Evolutionary conservation across 2,797 vertebrate species (phyloP), one percentile per base, ranked within the genome.

Genomic region (Holocentrus rufus): DNA sequence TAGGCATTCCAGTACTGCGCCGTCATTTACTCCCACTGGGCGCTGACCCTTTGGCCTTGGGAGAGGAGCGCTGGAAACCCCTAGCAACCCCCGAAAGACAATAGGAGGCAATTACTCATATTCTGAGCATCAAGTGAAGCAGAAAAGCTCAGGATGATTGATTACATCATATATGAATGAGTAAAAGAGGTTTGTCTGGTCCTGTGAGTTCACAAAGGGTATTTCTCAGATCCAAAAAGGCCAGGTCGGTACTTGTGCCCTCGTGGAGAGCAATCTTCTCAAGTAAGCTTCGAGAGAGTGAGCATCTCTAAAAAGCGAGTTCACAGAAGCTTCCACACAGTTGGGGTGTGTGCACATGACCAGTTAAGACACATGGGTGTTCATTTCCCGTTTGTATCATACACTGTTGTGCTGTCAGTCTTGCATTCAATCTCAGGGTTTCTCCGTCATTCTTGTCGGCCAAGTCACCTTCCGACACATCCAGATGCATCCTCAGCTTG

Each of bases 51-150:
- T 72, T 90, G 65, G 69, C 88, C 88, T 67, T 55, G 0, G 57
- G 70, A 77, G 77, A 74, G 76, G 74, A 76, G 76, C 84, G 74
- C 66, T 55, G 80, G 72, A 86, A 91, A 84, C 77, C 87, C 89
- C 18, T 87, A 63, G 89, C 89, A 92, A 92, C 91, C 54, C 27
- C 70, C 73, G 78, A 82, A 80, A 89, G 69, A 92, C 82, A 92
- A 90, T 88, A 78, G 86, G 30, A 77, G 72, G 75, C 85, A 69
- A 88, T 91, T 86, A 89, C 81, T 92, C 85, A 91, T 92, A 91
- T 85, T 91, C 79, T 84, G 79, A 76, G 55, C 69, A 34, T 87
- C 75, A 83, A 91, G 64, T 76, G 77, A 83, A 83, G 82, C 82
- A 89, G 83, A 92, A 89, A 74, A 59, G 23, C 70, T 60, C 63